Conservation (phyloP, 2,888 invertebrate genomes). For the Drosophila meridionalis region DNA sequence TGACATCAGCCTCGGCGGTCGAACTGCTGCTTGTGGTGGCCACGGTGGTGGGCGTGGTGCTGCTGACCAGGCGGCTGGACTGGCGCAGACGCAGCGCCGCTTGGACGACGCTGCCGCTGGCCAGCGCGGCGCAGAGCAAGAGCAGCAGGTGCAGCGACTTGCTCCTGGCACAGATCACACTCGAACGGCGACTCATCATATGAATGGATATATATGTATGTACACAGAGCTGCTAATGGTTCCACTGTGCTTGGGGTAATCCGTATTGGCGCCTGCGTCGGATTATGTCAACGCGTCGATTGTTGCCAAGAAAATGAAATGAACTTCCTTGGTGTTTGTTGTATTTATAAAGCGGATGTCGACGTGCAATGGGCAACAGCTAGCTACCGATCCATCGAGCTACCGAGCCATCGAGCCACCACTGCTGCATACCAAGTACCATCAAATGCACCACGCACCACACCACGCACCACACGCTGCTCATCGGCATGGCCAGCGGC, state of each 20-base stretch:
- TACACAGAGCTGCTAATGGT: background rate
- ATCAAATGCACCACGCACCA: slow-evolving; percentile 8
- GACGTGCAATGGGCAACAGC: slow-evolving; percentile 29
- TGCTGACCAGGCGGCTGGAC: slow-evolving; percentile 39
- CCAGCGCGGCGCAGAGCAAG: slow-evolving; percentile 28
- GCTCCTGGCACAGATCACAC: slow-evolving; percentile 22
- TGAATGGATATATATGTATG: background rate
- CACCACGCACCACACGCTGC: slow-evolving; percentile 11
- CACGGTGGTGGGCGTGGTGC: slow-evolving; percentile 47
- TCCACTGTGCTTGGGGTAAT: slow-evolving; percentile 7
- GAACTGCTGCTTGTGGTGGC: slow-evolving; percentile 6
- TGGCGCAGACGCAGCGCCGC: slow-evolving; percentile 64
- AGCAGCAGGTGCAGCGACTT: slow-evolving; percentile 5
- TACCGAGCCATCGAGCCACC: slow-evolving; percentile 5
- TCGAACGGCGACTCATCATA: slow-evolving; percentile 38
- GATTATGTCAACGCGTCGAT: slow-evolving; percentile 77
- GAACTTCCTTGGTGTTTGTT: slow-evolving; percentile 83
- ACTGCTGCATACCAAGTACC: slow-evolving; percentile 63
- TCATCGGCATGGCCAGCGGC: slow-evolving; percentile 46
- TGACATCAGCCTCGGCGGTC: slow-evolving; percentile 3
- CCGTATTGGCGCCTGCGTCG: slow-evolving; percentile 10
- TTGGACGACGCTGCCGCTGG: slow-evolving; percentile 6
- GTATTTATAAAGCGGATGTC: slow-evolving; percentile 85
- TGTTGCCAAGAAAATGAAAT: slow-evolving; percentile 81
- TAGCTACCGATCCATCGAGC: slow-evolving; percentile 4